phyloP scores from a whole-genome alignment of 2,797 vertebrate species.

The Esox lucius region DNA sequence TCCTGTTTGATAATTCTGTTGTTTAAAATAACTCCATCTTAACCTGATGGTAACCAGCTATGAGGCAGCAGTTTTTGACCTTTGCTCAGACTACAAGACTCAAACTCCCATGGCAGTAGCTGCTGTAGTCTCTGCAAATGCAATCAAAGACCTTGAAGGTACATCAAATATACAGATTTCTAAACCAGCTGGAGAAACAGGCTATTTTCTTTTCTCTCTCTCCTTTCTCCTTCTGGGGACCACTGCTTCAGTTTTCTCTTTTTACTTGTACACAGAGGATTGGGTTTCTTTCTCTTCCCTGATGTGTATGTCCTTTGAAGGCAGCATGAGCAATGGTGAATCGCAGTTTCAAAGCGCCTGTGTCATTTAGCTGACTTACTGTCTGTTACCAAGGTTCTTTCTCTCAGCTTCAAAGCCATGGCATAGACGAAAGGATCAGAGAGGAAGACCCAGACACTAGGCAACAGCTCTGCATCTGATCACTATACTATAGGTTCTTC shows the following conservation, averaged over 20 bases:
- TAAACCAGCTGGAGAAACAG: conserved; percentile 12
- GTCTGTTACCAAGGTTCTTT: conserved; percentile 32
- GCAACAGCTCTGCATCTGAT: conserved; percentile 35
- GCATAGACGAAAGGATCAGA: conserved; percentile 51
- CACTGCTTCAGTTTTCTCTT: neutral
- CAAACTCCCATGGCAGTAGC: neutral
- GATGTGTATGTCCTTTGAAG: conserved; percentile 42
- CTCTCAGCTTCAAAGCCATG: conserved; percentile 39
- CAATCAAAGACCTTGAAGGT: conserved; percentile 21
- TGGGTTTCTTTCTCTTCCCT: conserved; percentile 14
- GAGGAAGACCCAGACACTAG: conserved; percentile 19
- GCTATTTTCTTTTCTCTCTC: neutral
- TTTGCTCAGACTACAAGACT: conserved; percentile 20
- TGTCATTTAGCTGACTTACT: conserved; percentile 53
- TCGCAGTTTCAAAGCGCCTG: conserved; percentile 37
- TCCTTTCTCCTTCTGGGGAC: neutral
- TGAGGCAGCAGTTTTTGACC: conserved; percentile 43
- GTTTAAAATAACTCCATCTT: conserved; percentile 6
- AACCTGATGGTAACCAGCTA: neutral
- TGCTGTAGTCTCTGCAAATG: neutral
- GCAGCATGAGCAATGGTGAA: conserved; percentile 18
- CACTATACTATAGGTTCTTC: conserved; percentile 44
- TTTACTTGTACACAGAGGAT: neutral
- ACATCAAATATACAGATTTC: conserved; percentile 22
- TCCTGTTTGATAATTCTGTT: conserved; percentile 20